phyloP scores from a whole-genome alignment of 30 jellyfish, hydroid and myxozoan species.

The Chrysaora quinquecirrha region DNA sequence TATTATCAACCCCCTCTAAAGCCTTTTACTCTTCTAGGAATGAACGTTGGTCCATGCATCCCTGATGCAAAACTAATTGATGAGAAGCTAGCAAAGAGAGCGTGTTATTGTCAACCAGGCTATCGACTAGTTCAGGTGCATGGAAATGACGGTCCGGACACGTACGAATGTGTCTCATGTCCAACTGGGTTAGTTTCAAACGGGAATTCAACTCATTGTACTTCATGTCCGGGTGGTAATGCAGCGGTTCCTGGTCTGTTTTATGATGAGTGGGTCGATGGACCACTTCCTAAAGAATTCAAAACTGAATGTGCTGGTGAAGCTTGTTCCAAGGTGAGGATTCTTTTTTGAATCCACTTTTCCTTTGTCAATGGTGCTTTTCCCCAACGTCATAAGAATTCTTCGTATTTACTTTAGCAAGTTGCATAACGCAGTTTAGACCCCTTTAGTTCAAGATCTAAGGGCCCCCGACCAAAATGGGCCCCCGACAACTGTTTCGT shows the following conservation, averaged over 20 bases:
- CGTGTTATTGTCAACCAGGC: slow-evolving; percentile 86
- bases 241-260: slow-evolving; percentile 90
- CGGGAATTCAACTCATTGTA: slow-evolving; percentile 49
- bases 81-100: neutral
- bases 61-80: neutral
- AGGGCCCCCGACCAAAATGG: no score
- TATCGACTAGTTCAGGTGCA: slow-evolving; percentile 27
- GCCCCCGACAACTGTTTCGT: no score
- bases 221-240: slow-evolving; percentile 70
- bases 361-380: no score
- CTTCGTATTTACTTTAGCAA: no score
- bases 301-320: slow-evolving; percentile 76
- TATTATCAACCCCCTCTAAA: no score
- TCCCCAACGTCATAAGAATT: no score
- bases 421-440: no score
- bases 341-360: no score
- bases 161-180: slow-evolving; percentile 43
- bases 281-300: slow-evolving; percentile 57
- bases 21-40: no score
- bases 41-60: slow-evolving; percentile 45
- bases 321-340: slow-evolving; percentile 57
- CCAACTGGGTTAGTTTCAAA: slow-evolving; percentile 17
- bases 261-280: slow-evolving; percentile 62
- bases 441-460: no score
- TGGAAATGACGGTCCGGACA: slow-evolving; percentile 35